Percentiles rank a stretch among this genome's conserved stretches.
These are phyloP conservation scores for Phenganax marumi DNA, from an alignment of 92 coral and sea anemone genomes.

Conservation along the genomic window DNA sequence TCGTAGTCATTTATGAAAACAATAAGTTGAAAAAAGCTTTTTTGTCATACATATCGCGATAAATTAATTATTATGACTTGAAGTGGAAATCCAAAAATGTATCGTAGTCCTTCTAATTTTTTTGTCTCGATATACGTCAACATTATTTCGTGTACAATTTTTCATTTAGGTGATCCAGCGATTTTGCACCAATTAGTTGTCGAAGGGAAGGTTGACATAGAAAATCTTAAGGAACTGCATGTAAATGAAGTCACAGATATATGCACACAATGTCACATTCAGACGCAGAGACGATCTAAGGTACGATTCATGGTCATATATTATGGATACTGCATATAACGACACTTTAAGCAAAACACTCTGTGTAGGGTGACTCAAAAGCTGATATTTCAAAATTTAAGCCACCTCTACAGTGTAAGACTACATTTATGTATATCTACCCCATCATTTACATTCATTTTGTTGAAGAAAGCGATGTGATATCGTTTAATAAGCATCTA, in stretches of 20 bases:
- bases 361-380: no score
- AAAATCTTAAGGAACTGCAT: neutral
- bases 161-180: slow-evolving; percentile 29
- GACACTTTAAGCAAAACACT: no score
- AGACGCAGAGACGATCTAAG: neutral
- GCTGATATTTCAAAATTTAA: no score
- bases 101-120: neutral
- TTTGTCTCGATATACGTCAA: neutral
- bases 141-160: neutral
- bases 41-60: neutral
- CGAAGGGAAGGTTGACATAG: neutral
- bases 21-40: neutral
- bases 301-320: neutral
- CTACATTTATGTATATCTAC: no score
- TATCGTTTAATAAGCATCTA: no score
- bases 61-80: no score
- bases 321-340: neutral
- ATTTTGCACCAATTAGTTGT: slow-evolving; percentile 12
- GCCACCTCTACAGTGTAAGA: no score
- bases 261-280: neutral
- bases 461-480: no score
- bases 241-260: neutral
- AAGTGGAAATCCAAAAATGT: neutral
- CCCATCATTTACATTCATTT: no score
- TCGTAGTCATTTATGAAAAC: neutral